Evolutionary conservation across 2,888 invertebrate genomes (phyloP).

Genomic region (Tenthredo scrophulariae): DNA sequence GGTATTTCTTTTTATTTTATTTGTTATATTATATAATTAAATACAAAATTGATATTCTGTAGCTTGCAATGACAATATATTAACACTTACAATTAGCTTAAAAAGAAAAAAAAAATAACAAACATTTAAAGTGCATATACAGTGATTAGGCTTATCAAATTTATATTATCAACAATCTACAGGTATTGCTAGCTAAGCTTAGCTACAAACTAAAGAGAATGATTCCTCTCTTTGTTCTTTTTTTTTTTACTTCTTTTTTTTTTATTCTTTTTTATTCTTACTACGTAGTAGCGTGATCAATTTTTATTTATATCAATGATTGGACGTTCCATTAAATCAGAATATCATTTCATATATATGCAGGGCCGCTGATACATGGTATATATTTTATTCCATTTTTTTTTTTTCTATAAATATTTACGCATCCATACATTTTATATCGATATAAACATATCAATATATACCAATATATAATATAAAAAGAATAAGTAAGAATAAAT

Average conservation of each 20-base stretch:
- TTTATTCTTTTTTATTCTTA: not conserved
- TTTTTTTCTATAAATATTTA: not conserved
- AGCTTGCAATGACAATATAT: constrained; percentile 45
- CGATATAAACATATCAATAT: not conserved
- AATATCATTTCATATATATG: not conserved
- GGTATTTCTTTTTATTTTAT: not conserved
- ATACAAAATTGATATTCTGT: constrained; percentile 32
- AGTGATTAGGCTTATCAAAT: constrained; percentile 19
- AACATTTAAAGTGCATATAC: not conserved
- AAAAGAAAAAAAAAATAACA: not conserved
- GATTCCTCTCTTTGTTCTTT: constrained; percentile 58
- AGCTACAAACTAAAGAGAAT: constrained; percentile 56
- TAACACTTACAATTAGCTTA: not conserved
- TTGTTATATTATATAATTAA: not conserved
- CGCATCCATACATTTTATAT: not conserved
- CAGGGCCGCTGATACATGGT: constrained; percentile 15
- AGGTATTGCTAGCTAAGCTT: constrained; percentile 16
- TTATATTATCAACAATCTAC: constrained; percentile 28
- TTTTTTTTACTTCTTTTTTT: not conserved
- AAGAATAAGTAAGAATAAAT: not conserved
- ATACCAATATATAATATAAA: not conserved
- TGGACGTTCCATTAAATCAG: not conserved
- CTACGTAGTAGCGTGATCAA: not conserved
- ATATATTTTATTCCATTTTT: not conserved
- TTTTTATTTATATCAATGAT: not conserved